A percentile compares a stretch with the other conserved stretches of the same genome.
phyloP scores from a whole-genome alignment of 2,113 vertebrate genomes.

The Microcebus murinus region DNA sequence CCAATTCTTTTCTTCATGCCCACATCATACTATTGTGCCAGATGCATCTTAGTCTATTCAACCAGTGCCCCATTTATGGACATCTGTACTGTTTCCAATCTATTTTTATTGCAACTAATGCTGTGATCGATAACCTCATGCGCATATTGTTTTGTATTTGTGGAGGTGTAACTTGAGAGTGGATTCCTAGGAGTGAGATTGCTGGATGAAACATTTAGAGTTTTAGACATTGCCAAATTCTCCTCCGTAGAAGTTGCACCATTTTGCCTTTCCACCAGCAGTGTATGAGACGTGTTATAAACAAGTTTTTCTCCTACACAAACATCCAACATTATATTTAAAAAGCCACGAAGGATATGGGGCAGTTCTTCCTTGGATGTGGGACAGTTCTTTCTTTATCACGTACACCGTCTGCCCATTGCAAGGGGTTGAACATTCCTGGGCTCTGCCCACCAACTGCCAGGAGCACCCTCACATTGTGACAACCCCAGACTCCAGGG shows the following conservation, averaged over 20 bases:
- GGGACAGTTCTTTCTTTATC: neutral
- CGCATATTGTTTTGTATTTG: neutral
- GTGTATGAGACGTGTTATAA: neutral
- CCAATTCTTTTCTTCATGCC: neutral
- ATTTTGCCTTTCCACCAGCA: neutral
- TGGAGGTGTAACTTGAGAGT: neutral
- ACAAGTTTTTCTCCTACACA: neutral
- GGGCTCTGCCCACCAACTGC: neutral
- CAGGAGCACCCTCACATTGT: neutral
- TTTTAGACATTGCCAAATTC: neutral
- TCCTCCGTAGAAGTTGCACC: neutral
- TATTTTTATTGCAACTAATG: neutral
- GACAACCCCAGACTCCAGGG: neutral
- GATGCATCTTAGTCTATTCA: neutral
- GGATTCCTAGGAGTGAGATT: neutral
- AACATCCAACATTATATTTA: neutral
- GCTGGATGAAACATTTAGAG: neutral
- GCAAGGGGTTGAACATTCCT: neutral
- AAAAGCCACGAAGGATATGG: neutral
- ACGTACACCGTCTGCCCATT: neutral
- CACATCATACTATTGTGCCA: neutral
- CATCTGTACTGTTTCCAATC: neutral
- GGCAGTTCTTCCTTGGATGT: too few relatives aligned
- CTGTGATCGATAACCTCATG: neutral
- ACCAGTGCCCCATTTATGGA: neutral